Conservation (phyloP, 1,140 invertebrate genomes). For the Laodelphax striatellus region DNA sequence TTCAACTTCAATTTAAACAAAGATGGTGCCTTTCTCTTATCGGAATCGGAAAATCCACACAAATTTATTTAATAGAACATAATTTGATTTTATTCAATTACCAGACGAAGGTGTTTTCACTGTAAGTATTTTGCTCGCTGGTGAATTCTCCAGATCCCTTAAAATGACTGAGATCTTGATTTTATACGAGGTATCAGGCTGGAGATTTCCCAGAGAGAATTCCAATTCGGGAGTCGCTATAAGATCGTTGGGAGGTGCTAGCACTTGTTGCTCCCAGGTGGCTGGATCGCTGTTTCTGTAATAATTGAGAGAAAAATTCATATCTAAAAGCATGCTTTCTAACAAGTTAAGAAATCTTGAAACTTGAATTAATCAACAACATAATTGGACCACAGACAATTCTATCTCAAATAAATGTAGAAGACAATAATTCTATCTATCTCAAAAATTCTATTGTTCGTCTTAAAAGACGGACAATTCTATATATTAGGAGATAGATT, state of each 20-base stretch:
- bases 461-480: too few species aligned
- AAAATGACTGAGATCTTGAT: conserved; percentile 65
- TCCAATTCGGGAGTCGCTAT: conserved; percentile 74
- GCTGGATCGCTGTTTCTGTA: conserved; percentile 51
- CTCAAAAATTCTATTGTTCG: too few species aligned
- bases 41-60: too few species aligned
- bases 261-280: conserved; percentile 70
- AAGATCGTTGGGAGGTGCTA: conserved; percentile 68
- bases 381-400: too few species aligned
- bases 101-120: conserved; percentile 48
- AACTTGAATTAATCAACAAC: too few species aligned
- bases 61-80: too few species aligned
- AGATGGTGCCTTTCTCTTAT: too few species aligned
- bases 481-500: too few species aligned
- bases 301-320: neutral
- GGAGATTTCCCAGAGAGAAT: conserved; percentile 62
- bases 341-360: too few species aligned
- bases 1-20: too few species aligned
- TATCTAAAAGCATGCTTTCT: conserved; percentile 1
- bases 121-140: conserved; percentile 57
- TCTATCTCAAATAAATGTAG: too few species aligned
- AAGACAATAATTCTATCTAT: too few species aligned
- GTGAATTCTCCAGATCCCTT: conserved; percentile 55
- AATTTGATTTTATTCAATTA: conserved; percentile 13
- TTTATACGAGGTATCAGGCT: conserved; percentile 67